A percentile compares a stretch with the other conserved stretches of the same genome.
Conservation (phyloP, 1,140 invertebrate species). For the Littorina saxatilis region DNA sequence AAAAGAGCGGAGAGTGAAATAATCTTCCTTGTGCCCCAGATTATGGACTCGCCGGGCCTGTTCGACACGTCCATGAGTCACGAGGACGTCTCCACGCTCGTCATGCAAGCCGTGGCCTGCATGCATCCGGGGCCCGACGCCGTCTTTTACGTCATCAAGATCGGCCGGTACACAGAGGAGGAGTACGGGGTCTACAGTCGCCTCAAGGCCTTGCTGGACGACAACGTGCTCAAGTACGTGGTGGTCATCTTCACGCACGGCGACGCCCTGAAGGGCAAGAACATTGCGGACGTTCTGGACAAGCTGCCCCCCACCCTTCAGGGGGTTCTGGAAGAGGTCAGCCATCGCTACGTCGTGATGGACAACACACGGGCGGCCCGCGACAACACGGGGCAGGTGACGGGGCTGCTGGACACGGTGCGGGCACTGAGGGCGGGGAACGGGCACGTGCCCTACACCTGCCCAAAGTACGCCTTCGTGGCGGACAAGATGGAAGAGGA, state of each 20-base stretch:
- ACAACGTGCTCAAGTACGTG: constrained; percentile 31
- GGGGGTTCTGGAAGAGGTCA: neutral
- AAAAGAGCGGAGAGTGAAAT: no score
- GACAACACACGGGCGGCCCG: constrained; percentile 16
- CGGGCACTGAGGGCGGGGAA: neutral
- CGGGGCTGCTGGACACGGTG: neutral
- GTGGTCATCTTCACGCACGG: constrained; percentile 36
- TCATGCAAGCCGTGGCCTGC: constrained; percentile 40
- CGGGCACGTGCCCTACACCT: neutral
- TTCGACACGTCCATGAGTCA: constrained; percentile 43
- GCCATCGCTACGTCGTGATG: constrained; percentile 13
- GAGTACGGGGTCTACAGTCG: constrained; percentile 38
- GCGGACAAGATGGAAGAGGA: constrained; percentile 27
- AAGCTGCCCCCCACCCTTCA: neutral
- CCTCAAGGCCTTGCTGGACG: constrained; percentile 37
- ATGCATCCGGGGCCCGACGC: constrained; percentile 45
- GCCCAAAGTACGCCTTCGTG: constrained; percentile 22
- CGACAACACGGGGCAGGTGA: constrained; percentile 1
- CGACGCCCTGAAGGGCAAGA: neutral
- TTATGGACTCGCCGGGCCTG: constrained; percentile 45
- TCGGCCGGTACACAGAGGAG: constrained; percentile 42
- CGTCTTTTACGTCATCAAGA: constrained; percentile 33
- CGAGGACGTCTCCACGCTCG: constrained; percentile 27
- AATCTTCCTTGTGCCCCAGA: neutral
- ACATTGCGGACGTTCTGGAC: neutral